A percentile compares a stretch with the other conserved stretches of the same genome.
These are phyloP conservation scores for Drosophila novamexicana DNA, from an alignment of 1,140 invertebrate species.

Conservation along the genomic window DNA sequence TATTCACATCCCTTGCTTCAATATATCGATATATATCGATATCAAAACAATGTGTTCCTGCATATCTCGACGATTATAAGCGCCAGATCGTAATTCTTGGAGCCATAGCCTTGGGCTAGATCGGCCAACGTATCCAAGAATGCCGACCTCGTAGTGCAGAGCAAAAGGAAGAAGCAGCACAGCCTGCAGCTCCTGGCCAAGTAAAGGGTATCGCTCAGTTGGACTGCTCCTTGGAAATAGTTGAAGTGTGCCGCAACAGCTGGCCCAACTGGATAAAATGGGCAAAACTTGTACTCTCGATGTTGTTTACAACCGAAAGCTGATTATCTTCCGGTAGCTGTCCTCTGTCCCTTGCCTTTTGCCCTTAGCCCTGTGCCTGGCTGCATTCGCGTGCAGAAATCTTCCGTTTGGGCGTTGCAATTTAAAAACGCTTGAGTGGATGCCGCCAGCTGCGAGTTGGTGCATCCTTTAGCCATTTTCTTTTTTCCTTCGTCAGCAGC, in stretches of 20 bases:
- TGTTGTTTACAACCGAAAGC: conserved; percentile 38
- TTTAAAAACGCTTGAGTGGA: conserved; percentile 3
- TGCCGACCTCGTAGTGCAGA: too few species aligned
- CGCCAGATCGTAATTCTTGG: too few species aligned
- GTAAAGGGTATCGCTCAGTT: background rate
- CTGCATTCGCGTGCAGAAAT: conserved; percentile 2
- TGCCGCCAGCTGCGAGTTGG: background rate
- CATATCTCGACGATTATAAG: too few species aligned
- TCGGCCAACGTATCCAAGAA: too few species aligned
- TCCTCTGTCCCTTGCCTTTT: background rate
- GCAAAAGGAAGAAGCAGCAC: too few species aligned
- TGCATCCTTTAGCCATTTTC: background rate
- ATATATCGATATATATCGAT: too few species aligned
- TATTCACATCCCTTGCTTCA: too few species aligned
- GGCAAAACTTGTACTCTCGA: conserved; percentile 23
- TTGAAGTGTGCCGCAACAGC: conserved; percentile 7
- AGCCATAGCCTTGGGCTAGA: too few species aligned
- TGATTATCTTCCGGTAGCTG: conserved; percentile 28
- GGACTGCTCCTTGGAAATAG: background rate
- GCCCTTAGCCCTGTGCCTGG: background rate
- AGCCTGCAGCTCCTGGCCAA: background rate
- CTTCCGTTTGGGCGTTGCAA: conserved; percentile 6
- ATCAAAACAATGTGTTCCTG: too few species aligned
- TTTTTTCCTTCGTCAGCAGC: background rate
- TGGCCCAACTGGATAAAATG: conserved; percentile 9